Evolutionary conservation across 2,797 vertebrate species (phyloP).

Genomic region (Champsocephalus gunnari): DNA sequence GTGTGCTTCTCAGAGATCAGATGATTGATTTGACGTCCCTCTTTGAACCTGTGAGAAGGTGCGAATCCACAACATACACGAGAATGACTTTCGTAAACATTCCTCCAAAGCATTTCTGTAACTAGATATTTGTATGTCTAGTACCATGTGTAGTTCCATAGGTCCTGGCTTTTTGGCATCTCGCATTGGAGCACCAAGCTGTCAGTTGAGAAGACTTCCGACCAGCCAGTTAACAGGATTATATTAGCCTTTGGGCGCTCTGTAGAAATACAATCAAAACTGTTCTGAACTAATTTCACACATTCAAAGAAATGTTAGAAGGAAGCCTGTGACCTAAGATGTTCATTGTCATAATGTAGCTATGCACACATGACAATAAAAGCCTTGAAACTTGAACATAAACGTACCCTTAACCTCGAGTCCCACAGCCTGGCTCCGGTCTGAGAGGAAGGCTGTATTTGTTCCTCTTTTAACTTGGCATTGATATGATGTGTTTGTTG

Average conservation of each 20-base stretch:
- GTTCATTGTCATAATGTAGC: too few species aligned
- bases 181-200: conserved; percentile 76
- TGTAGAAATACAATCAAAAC: conserved; percentile 37
- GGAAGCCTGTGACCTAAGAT: not conserved
- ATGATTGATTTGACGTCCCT: rapidly evolving
- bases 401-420: conserved; percentile 35
- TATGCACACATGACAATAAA: too few species aligned
- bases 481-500: conserved; percentile 35
- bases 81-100: not conserved
- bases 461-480: conserved; percentile 52
- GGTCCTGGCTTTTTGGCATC: conserved; percentile 27
- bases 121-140: not conserved
- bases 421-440: not conserved
- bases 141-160: conserved; percentile 84
- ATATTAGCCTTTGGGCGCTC: conserved; percentile 70
- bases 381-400: not conserved
- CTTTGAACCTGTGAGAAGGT: conserved; percentile 66
- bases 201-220: conserved; percentile 78
- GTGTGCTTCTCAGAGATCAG: not conserved
- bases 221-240: conserved; percentile 76
- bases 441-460: rapidly evolving
- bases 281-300: conserved; percentile 2
- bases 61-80: not conserved
- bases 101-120: not conserved
- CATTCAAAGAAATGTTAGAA: not conserved